phyloP scores from a whole-genome alignment of 2,888 invertebrate genomes.

The Dichetophora obliterata region DNA sequence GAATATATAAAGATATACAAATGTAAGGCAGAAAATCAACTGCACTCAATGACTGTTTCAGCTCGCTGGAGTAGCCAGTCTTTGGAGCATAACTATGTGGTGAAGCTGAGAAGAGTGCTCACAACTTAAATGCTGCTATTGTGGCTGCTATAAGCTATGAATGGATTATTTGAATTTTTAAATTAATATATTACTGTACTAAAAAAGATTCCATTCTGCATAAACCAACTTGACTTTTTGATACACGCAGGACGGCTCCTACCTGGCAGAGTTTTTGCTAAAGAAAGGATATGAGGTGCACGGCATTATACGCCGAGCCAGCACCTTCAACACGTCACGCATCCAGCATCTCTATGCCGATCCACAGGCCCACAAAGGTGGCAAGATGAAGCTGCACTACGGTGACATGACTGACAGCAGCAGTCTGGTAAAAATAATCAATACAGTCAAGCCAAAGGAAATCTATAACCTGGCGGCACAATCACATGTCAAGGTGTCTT shows the following conservation, averaged over 20 bases:
- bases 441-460: conserved; percentile 81
- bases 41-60: too few relatives aligned
- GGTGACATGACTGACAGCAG: conserved; percentile 99
- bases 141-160: not conserved
- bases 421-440: conserved; percentile 89
- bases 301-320: conserved; percentile 93
- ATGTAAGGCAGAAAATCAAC: too few relatives aligned
- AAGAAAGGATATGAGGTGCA: conserved; percentile 95
- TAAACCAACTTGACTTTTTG: not conserved
- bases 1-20: too few relatives aligned
- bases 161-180: not conserved
- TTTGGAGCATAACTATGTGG: too few relatives aligned
- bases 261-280: conserved; percentile 92
- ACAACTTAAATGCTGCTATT: not conserved
- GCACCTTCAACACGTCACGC: conserved; percentile 95
- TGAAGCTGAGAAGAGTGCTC: not conserved
- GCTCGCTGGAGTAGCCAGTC: too few relatives aligned
- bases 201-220: not conserved
- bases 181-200: not conserved
- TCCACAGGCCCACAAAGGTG: conserved; percentile 88
- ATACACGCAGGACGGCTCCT: conserved; percentile 90
- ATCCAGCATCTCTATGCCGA: conserved; percentile 97
- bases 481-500: conserved; percentile 99
- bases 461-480: conserved; percentile 99
- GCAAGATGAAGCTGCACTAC: conserved; percentile 94